Percentiles rank a stretch among this genome's conserved stretches.
Evolutionary conservation across 2,888 invertebrate genomes (phyloP).

Genomic region (Eristalis tenax): DNA sequence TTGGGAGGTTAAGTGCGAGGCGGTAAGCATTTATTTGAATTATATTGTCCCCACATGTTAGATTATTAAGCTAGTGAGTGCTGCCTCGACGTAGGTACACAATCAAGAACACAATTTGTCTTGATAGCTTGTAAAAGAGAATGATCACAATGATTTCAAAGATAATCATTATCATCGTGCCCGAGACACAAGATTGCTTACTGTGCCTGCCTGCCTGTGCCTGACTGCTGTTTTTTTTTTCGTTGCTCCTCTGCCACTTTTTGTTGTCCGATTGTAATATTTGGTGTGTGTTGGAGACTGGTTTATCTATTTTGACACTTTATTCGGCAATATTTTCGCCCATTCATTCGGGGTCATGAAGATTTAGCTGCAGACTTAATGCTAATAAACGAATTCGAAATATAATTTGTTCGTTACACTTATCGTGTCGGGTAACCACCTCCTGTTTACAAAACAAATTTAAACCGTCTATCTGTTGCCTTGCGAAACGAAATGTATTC

Average conservation of each 20-base stretch:
- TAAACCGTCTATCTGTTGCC: not conserved
- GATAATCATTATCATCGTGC: constrained; percentile 57
- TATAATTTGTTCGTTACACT: constrained; percentile 10
- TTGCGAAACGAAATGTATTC: not conserved
- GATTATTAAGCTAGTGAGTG: constrained; percentile 53
- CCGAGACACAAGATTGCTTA: constrained; percentile 44
- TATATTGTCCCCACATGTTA: constrained; percentile 68
- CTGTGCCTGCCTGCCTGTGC: not conserved
- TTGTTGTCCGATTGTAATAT: constrained; percentile 23
- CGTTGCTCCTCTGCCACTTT: not conserved
- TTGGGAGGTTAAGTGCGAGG: constrained; percentile 61
- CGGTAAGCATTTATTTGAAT: constrained; percentile 62
- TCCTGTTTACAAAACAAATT: not conserved
- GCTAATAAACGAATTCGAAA: not conserved
- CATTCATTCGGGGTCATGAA: constrained; percentile 31
- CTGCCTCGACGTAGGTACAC: constrained; percentile 53
- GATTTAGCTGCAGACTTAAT: not conserved
- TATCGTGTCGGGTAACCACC: not conserved
- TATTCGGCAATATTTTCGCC: constrained; percentile 31
- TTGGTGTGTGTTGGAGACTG: constrained; percentile 7
- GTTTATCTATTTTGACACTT: constrained; percentile 51
- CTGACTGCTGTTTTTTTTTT: not conserved
- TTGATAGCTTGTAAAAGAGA: constrained; percentile 71
- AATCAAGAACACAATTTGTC: constrained; percentile 67
- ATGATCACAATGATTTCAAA: constrained; percentile 64